Evolutionary conservation across 53 echinoderm and acorn worm genomes (phyloP).

Genomic region (Temnopleurus reevesii): DNA sequence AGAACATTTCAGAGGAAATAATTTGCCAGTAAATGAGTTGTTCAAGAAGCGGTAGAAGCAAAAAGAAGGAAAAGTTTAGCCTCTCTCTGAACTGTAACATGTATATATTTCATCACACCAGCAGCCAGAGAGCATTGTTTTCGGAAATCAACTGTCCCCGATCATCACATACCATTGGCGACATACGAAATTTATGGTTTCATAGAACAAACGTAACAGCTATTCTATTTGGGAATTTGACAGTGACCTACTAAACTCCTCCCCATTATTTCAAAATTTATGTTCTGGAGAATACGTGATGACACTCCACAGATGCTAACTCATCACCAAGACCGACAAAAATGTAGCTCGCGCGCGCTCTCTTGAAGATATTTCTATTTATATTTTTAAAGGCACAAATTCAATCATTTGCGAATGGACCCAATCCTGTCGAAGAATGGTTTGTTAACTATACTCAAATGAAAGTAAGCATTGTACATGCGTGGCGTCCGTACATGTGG

Average conservation of each 20-base stretch:
- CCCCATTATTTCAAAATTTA: constrained; percentile 58
- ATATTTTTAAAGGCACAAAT: neutral
- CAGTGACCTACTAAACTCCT: constrained; percentile 57
- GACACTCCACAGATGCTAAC: constrained; percentile 44
- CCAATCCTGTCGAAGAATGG: too few species aligned
- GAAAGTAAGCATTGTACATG: too few species aligned
- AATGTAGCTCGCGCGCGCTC: neutral
- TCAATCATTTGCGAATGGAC: neutral
- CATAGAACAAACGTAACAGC: constrained; percentile 19
- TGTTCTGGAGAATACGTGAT: constrained; percentile 41
- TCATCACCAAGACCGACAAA: constrained; percentile 22
- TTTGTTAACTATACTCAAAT: too few species aligned
- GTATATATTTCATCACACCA: constrained; percentile 25
- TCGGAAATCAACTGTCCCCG: constrained; percentile 6
- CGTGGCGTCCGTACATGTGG: too few species aligned
- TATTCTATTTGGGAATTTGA: constrained; percentile 41
- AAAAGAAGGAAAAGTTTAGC: neutral
- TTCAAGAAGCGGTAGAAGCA: neutral
- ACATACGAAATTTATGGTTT: constrained; percentile 23
- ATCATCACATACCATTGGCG: constrained; percentile 36
- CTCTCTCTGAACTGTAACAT: neutral
- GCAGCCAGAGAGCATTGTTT: constrained; percentile 19
- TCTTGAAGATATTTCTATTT: neutral
- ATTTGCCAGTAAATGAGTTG: neutral
- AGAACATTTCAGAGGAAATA: too few species aligned